phyloP scores from a whole-genome alignment of 2,797 vertebrate species.

The Halcyon badia region DNA sequence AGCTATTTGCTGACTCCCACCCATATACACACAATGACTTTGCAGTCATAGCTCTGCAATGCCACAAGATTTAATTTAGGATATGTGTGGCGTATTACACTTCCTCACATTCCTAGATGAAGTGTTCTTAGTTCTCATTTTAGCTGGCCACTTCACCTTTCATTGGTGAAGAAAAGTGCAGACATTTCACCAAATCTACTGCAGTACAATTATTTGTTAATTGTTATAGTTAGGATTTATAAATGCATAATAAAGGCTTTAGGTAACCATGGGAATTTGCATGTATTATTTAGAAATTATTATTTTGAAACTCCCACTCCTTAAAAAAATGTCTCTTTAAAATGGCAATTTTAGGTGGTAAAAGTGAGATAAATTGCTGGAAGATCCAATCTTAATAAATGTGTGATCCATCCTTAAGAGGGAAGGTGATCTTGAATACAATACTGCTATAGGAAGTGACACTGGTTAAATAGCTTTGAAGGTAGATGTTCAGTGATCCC shows the following conservation, averaged over 20 bases:
- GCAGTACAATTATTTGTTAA: neutral
- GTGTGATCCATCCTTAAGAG: neutral
- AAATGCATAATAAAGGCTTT: neutral
- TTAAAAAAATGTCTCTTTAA: neutral
- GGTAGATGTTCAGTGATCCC: neutral
- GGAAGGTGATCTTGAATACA: neutral
- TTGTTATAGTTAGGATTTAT: neutral
- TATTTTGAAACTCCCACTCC: neutral
- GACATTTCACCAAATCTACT: neutral
- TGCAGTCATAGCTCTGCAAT: constrained; percentile 45
- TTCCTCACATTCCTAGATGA: constrained; percentile 55
- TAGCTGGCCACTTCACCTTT: neutral
- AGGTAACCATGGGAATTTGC: neutral
- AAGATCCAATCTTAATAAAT: constrained; percentile 14
- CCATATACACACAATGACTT: neutral
- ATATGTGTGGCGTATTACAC: neutral
- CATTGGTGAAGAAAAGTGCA: neutral
- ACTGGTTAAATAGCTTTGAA: neutral
- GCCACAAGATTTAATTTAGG: constrained; percentile 35
- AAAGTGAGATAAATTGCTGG: neutral
- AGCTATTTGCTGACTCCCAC: constrained; percentile 10
- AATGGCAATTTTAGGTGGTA: neutral
- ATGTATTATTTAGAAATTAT: neutral
- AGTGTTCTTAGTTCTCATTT: constrained; percentile 28
- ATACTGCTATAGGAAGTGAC: neutral